These are phyloP conservation scores for Saturnia pavonia DNA, from an alignment of 2,888 invertebrate species.

Conservation along the genomic window DNA sequence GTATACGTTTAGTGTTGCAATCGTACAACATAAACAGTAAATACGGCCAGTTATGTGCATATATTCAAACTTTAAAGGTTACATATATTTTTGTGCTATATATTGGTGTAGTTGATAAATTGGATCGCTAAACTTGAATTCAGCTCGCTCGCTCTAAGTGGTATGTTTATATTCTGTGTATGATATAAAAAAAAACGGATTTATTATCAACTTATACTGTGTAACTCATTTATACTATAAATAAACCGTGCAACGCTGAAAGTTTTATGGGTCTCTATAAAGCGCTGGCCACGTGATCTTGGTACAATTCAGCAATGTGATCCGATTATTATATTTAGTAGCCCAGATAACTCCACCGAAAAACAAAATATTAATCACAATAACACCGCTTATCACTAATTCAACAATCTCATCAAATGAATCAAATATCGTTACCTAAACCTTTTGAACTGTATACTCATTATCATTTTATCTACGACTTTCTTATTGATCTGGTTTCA, in stretches of 20 bases:
- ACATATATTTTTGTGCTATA: slow-evolving; percentile 25
- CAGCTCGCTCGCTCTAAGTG: slow-evolving; percentile 17
- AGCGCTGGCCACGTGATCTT: neutral
- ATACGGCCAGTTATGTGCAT: slow-evolving; percentile 39
- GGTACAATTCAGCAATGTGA: neutral
- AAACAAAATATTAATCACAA: neutral
- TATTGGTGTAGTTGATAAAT: slow-evolving; percentile 42
- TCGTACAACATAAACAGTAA: slow-evolving; percentile 35
- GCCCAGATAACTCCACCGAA: neutral
- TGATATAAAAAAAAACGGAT: neutral
- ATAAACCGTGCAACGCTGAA: slow-evolving; percentile 6
- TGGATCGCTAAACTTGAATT: slow-evolving; percentile 38
- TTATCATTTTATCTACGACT: slow-evolving; percentile 2
- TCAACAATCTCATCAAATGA: slow-evolving; percentile 4
- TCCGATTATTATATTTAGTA: slow-evolving; percentile 6
- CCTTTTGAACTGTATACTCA: neutral
- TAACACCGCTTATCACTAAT: neutral
- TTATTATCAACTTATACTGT: slow-evolving; percentile 9
- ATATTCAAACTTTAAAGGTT: slow-evolving; percentile 20
- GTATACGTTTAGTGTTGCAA: slow-evolving; percentile 59
- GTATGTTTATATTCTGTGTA: slow-evolving; percentile 16
- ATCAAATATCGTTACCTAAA: slow-evolving; percentile 8
- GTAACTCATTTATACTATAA: slow-evolving; percentile 8
- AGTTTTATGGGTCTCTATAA: slow-evolving; percentile 6
- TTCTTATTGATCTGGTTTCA: slow-evolving; percentile 33